These are phyloP conservation scores for Esox niger DNA, from an alignment of 2,113 vertebrate species.

Conservation along the genomic window DNA sequence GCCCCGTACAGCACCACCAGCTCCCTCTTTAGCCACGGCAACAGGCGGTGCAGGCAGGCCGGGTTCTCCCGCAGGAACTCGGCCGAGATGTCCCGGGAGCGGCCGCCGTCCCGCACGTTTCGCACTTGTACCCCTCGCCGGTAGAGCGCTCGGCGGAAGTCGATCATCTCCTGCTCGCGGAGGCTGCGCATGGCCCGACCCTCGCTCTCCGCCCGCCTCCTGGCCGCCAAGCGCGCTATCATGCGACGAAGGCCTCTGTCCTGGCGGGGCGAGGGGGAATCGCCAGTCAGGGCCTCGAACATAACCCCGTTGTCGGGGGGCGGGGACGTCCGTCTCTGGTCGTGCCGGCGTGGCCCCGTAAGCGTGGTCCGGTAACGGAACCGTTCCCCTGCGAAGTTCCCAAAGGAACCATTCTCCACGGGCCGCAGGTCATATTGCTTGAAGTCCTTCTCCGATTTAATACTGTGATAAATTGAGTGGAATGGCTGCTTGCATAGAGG, in stretches of 20 bases:
- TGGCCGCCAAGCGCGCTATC: conserved; percentile 76
- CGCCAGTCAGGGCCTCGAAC: conserved; percentile 70
- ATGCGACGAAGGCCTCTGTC: conserved; percentile 76
- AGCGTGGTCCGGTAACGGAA: conserved; percentile 90
- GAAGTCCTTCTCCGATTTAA: conserved; percentile 90
- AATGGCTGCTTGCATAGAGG: conserved; percentile 96
- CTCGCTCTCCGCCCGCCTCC: conserved; percentile 75
- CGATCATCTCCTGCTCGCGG: conserved; percentile 86
- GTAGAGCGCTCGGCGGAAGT: conserved; percentile 89
- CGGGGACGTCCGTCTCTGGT: conserved; percentile 66
- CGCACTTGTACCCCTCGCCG: conserved; percentile 80
- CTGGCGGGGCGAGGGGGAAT: conserved; percentile 49
- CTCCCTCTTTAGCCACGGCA: conserved; percentile 93
- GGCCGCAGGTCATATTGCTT: conserved; percentile 83
- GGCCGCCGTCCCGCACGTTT: conserved; percentile 84
- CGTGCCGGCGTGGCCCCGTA: conserved; percentile 69
- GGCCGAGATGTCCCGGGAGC: conserved; percentile 85
- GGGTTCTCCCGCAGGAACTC: conserved; percentile 90
- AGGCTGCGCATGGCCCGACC: conserved; percentile 72
- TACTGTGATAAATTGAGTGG: conserved; percentile 89
- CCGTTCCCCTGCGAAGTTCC: conserved; percentile 75
- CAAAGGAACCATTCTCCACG: conserved; percentile 75
- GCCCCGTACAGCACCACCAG: conserved; percentile 85
- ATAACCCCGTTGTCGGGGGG: conserved; percentile 83
- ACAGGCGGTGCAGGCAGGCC: conserved; percentile 88